Conservation (phyloP, 1,140 invertebrate species). For the Leptopilina clavipes region DNA sequence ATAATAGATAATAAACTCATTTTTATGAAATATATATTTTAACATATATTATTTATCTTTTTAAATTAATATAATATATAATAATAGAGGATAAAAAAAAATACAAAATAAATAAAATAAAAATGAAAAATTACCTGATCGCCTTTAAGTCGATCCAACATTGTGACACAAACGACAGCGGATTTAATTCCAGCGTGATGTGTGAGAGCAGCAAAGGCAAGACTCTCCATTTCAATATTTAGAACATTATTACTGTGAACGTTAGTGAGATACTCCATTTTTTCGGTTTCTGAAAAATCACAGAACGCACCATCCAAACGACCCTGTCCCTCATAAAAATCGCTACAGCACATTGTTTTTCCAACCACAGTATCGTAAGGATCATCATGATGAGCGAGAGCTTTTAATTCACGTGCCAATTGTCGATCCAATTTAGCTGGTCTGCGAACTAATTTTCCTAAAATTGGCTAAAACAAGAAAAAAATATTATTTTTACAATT, state of each 20-base stretch:
- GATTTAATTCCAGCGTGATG: conserved; percentile 95
- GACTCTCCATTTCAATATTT: conserved; percentile 99
- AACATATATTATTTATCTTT: no score
- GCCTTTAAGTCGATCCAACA: conserved; percentile 94
- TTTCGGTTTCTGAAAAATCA: conserved; percentile 92
- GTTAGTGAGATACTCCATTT: conserved; percentile 89
- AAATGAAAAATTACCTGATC: conserved; percentile 88
- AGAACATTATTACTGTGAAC: conserved; percentile 87
- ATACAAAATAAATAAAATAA: neutral
- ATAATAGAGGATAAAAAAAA: neutral
- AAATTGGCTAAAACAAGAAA: conserved; percentile 81
- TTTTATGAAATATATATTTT: no score
- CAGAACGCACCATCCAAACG: conserved; percentile 98
- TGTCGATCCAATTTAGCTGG: conserved; percentile 89
- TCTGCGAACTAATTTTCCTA: conserved; percentile 89
- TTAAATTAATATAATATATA: no score
- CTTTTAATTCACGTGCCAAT: conserved; percentile 85
- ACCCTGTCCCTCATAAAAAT: conserved; percentile 98
- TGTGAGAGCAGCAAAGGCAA: conserved; percentile 94
- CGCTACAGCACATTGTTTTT: conserved; percentile 96
- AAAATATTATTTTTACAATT: neutral
- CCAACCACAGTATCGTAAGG: conserved; percentile 91
- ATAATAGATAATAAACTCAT: no score
- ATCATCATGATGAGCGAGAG: conserved; percentile 81
- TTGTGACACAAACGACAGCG: conserved; percentile 93